Evolutionary conservation across 2,888 invertebrate species (phyloP), one percentile per base, ranked within the genome.

Genomic region (Drosophila merina): DNA sequence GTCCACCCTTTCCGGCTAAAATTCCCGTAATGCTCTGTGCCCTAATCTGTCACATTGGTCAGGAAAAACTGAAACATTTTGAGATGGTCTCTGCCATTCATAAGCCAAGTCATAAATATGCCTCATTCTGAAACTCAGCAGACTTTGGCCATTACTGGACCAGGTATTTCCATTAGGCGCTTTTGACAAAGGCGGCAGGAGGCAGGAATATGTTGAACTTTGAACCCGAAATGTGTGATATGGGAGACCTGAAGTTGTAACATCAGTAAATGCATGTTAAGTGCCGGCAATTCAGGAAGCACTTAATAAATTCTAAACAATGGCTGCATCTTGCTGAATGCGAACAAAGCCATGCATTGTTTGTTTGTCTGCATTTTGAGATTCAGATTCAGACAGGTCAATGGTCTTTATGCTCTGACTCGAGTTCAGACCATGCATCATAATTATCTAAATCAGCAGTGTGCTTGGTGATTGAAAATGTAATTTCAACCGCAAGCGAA

Each of bases 241-340:
- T 69, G 49, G 63, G 49, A 31, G 54, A 45, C 45, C 38, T 33
- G 44, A 38, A 44, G 42, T 71, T 52, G 52, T 55, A 69, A 69
- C 64, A 62, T 59, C 63, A 70, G 67, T 60, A 59, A 74, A 79
- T 84, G 77, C 80, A 77, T 76, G 51, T 69, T 69, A 75, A 64
- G 64, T 64, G 57, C 64, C 50, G 40, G 51, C 54, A 70, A 66
- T 69, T 78, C 72, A 81, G 85, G 87, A 86, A 85, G 85, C 81
- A 81, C 87, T 82, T 82, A 84, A 82, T 82, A 82, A 86, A 81
- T 86, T 72, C 87, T 60, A 79, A 80, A 64, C 81, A 86, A 86
- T 85, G 74, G 74, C 55, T 50, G 67, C 47, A 51, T 48, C 60
- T 52, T 66, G 51, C 48, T 58, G 59, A 50, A 48, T 51, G 74